These are phyloP conservation scores for Gymnogyps californianus DNA, from an alignment of 2,113 vertebrate genomes.

Conservation along the genomic window DNA sequence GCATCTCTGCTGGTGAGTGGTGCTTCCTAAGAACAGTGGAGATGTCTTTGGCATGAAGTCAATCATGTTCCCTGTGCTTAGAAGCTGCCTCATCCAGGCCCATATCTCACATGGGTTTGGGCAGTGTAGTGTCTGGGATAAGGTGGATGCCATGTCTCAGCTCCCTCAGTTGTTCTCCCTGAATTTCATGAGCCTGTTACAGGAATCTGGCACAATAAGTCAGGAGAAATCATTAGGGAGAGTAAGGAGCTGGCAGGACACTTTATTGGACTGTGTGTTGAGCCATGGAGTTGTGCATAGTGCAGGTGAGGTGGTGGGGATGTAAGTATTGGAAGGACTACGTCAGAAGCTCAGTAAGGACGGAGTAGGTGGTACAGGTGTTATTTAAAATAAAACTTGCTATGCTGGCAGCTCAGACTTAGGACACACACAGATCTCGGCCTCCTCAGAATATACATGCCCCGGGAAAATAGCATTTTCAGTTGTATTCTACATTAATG, in stretches of 20 bases:
- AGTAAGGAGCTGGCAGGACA: background rate
- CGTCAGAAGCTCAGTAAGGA: background rate
- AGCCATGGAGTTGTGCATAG: background rate
- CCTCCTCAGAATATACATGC: background rate
- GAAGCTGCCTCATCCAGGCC: background rate
- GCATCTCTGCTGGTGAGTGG: background rate
- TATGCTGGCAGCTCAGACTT: background rate
- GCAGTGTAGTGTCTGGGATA: background rate
- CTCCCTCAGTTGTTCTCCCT: background rate
- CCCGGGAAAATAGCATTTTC: background rate
- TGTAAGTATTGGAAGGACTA: background rate
- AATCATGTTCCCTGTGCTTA: background rate
- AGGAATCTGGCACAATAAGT: background rate
- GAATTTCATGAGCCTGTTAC: background rate
- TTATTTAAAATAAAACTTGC: background rate
- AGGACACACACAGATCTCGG: background rate
- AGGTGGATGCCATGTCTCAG: background rate
- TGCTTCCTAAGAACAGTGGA: background rate
- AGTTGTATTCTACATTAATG: background rate
- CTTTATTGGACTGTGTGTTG: background rate
- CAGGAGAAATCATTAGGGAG: background rate
- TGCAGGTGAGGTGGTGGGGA: background rate
- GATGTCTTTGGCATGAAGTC: background rate
- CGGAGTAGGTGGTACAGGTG: background rate
- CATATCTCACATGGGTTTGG: background rate